Percentiles rank a stretch among this genome's conserved stretches.
Evolutionary conservation across 2,888 invertebrate genomes (phyloP).

Genomic region (Theristus sp.): DNA sequence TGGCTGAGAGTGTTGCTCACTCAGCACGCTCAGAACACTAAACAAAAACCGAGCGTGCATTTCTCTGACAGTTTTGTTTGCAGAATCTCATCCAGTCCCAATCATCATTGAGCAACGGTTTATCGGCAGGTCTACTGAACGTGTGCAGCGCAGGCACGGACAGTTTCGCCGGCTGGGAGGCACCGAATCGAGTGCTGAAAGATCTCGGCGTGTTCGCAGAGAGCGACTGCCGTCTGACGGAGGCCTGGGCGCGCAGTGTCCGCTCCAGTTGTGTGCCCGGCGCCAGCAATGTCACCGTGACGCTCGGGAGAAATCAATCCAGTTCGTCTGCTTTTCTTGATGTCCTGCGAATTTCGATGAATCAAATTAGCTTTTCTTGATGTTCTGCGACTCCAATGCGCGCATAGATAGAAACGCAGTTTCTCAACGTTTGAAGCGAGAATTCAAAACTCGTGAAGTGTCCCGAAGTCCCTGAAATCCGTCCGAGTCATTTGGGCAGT

Average conservation of each 20-base stretch:
- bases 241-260: conserved; percentile 3
- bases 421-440: too few species aligned
- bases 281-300: conserved; percentile 3
- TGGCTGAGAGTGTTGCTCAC: too few species aligned
- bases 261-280: conserved; percentile 5
- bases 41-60: too few species aligned
- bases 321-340: not conserved
- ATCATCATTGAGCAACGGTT: too few species aligned
- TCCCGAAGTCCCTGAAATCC: too few species aligned
- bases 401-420: too few species aligned
- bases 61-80: too few species aligned
- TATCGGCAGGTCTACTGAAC: not conserved
- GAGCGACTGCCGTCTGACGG: conserved; percentile 1
- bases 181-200: conserved; percentile 4
- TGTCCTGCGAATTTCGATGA: not conserved
- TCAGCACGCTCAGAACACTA: too few species aligned
- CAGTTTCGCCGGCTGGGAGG: conserved; percentile 6
- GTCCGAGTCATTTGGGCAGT: too few species aligned
- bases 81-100: too few species aligned
- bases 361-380: not conserved
- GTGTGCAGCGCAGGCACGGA: conserved; percentile 6
- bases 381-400: not conserved
- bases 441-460: too few species aligned
- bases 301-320: conserved; percentile 1
- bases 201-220: not conserved